Conservation (phyloP, 2,113 vertebrate genomes). For the Scortum barcoo region DNA sequence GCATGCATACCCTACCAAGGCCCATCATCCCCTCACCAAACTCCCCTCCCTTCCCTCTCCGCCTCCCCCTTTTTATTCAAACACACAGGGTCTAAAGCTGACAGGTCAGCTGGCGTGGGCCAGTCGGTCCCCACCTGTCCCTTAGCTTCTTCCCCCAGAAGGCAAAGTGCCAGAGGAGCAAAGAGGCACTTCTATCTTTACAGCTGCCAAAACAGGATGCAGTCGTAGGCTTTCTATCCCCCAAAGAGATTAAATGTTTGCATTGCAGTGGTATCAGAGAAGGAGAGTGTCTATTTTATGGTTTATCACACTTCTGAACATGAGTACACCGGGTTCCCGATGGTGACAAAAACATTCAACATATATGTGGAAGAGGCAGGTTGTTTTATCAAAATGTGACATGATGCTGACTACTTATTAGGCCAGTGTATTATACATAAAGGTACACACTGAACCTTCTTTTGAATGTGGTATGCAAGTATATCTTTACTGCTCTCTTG, state of each 20-base stretch:
- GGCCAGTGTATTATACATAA: constrained; percentile 15
- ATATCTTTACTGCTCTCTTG: constrained; percentile 32
- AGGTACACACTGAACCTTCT: constrained; percentile 3
- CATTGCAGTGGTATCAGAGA: constrained; percentile 32
- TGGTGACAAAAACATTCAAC: constrained; percentile 18
- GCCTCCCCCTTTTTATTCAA: constrained; percentile 62
- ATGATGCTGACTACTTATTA: neutral
- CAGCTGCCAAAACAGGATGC: constrained; percentile 74
- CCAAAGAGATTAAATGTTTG: constrained; percentile 59
- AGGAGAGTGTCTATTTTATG: constrained; percentile 30
- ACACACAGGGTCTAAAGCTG: constrained; percentile 77
- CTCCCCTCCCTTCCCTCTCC: neutral
- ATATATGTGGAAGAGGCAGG: neutral
- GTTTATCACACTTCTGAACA: constrained; percentile 34
- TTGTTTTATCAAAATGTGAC: constrained; percentile 34
- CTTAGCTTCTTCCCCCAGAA: constrained; percentile 76
- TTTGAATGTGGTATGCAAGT: constrained; percentile 10
- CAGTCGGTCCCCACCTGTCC: constrained; percentile 82
- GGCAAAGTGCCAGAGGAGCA: constrained; percentile 69
- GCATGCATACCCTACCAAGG: constrained; percentile 40
- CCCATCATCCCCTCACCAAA: constrained; percentile 43
- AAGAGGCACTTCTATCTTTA: constrained; percentile 64
- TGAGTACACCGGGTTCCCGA: constrained; percentile 8
- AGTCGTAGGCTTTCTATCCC: constrained; percentile 59
- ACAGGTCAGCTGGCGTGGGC: constrained; percentile 83